A percentile compares a stretch with the other conserved stretches of the same genome.
phyloP scores from a whole-genome alignment of 1,140 invertebrate genomes.

The Venturia canescens region DNA sequence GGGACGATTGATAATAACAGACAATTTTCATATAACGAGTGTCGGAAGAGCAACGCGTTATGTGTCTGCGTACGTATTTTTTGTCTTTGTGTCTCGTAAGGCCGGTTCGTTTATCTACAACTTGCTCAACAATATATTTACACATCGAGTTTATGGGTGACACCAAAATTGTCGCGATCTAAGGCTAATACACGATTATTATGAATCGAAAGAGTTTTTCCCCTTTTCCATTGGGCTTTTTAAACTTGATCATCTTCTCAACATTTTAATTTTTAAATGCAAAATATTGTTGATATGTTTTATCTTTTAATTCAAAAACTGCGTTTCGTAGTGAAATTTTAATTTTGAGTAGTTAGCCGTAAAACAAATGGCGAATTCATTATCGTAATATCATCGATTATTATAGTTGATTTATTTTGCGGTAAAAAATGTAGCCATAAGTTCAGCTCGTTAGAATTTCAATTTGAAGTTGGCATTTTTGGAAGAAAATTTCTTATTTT shows the following conservation, averaged over 20 bases:
- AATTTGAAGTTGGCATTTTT: no score
- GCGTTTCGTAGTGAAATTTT: neutral
- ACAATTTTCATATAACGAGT: neutral
- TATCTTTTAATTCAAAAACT: neutral
- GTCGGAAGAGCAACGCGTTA: neutral
- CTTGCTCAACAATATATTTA: constrained; percentile 28
- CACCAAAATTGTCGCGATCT: neutral
- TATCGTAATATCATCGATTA: constrained; percentile 1
- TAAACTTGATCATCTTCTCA: neutral
- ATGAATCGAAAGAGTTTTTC: neutral
- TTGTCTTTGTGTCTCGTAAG: constrained; percentile 20
- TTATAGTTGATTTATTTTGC: neutral
- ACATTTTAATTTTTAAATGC: no score
- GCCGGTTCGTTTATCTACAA: constrained; percentile 27
- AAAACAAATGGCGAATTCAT: neutral
- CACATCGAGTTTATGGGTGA: neutral
- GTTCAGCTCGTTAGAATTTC: neutral
- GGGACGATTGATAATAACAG: neutral
- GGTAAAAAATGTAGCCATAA: constrained; percentile 1
- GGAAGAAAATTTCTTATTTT: no score
- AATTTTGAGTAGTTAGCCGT: neutral
- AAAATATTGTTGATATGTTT: constrained; percentile 23
- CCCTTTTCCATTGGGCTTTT: neutral
- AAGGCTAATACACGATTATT: neutral
- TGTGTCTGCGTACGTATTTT: neutral